Evolutionary conservation across 2,888 invertebrate genomes (phyloP), one percentile per base, ranked within the genome.

Genomic region (Osmoderma eremita): DNA sequence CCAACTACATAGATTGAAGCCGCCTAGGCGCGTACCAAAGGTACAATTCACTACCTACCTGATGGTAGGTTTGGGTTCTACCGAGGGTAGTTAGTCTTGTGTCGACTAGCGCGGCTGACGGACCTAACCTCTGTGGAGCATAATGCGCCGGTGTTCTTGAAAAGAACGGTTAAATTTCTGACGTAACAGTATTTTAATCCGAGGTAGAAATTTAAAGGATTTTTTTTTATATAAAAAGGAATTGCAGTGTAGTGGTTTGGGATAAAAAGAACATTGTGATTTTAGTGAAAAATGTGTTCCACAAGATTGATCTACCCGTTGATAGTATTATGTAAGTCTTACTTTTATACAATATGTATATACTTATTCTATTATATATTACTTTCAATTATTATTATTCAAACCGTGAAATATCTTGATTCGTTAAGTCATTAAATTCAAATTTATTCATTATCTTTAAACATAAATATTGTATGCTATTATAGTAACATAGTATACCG

Each of bases 11-110:
- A 15, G 15, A 30, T 2, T 20, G 6, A 30, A 5, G 30, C 30
- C 24, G 45, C n/a, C 8, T 8, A 18, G 12, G 12, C 18, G 15
- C 18, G 39, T 13, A 12, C 15, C 58, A 45, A 61, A 58, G 30
- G 15, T 42, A 42, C 42, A 5, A 42, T 17, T 42, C 8, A 42
- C 8, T 45, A 56, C 58, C 58, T 61, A 45, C 58, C 58, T 61
- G 58, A 30, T 17, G 17, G 45, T 24, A 30, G 41, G 45, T 61
- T 30, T 30, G 6, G 30, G 30, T 30, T 30, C 30, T 10, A 6
- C 6, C 30, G 42, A 61, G 45, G 58, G 58, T 45, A 36, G 58
- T 15, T 61, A 61, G 58, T 61, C 58, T 61, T 61, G 30, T 41
- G 58, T 36, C 58, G 58, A 45, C 58, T 36, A 17, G 6, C 58